Evolutionary conservation across 2,113 vertebrate species (phyloP).

Genomic region (Oncorhynchus masou): DNA sequence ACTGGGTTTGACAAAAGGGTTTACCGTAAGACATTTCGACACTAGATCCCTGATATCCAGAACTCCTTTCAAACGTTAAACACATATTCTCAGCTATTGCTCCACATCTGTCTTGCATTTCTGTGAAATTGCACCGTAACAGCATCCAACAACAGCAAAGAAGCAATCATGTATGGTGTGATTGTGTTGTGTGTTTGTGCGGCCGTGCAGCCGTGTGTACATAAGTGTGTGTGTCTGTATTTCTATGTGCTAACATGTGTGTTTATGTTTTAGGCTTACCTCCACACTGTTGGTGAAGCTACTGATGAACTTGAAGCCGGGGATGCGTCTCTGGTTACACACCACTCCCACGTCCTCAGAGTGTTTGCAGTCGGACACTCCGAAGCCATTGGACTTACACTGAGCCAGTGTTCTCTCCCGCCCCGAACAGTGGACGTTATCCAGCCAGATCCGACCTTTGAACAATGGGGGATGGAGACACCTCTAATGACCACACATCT

Average conservation of each 20-base stretch:
- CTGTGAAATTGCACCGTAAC: no score
- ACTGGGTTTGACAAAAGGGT: no score
- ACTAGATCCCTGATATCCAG: no score
- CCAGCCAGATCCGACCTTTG: slow-evolving; percentile 88
- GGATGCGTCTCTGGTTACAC: slow-evolving; percentile 87
- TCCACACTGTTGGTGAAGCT: slow-evolving; percentile 75
- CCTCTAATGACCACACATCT: no score
- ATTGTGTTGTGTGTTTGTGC: neutral
- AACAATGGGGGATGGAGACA: no score
- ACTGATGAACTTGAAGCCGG: slow-evolving; percentile 86
- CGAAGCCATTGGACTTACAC: slow-evolving; percentile 88
- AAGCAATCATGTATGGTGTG: neutral
- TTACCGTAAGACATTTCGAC: no score
- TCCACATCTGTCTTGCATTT: no score
- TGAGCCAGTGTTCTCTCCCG: slow-evolving; percentile 79
- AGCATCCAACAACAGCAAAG: no score
- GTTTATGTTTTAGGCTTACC: slow-evolving; percentile 70
- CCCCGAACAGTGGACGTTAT: slow-evolving; percentile 88
- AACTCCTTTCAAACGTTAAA: no score
- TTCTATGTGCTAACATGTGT: neutral
- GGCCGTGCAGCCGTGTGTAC: neutral
- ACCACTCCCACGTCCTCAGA: slow-evolving; percentile 89
- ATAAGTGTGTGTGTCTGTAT: neutral
- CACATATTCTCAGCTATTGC: no score
- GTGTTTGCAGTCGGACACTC: slow-evolving; percentile 91